A percentile compares a stretch with the other conserved stretches of the same genome.
Conservation (phyloP, 2,113 vertebrate species). For the Nothobranchius furzeri region DNA sequence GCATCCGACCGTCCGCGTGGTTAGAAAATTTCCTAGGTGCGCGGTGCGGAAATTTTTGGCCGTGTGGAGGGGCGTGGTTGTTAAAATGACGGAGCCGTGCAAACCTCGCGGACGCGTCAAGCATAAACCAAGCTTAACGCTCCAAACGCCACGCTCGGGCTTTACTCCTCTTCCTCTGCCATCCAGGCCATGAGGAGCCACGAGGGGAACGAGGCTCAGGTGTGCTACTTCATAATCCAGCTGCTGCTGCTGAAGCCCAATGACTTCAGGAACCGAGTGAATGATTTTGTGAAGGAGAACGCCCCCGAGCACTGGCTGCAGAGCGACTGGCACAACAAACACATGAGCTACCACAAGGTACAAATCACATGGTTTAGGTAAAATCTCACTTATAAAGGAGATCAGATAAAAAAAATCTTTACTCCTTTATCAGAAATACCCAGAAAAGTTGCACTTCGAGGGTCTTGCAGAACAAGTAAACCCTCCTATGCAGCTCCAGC, state of each 20-base stretch:
- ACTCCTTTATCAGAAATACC: constrained; percentile 86
- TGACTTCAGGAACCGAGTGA: constrained; percentile 97
- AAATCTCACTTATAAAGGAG: background rate
- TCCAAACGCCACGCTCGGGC: background rate
- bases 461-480: constrained; percentile 96
- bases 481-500: constrained; percentile 93
- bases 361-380: too few species aligned
- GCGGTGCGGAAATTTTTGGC: too few species aligned
- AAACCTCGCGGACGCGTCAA: too few species aligned
- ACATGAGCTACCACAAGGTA: constrained; percentile 98
- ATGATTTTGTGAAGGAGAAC: constrained; percentile 98
- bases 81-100: too few species aligned
- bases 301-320: constrained; percentile 99
- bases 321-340: constrained; percentile 99
- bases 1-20: too few species aligned
- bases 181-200: constrained; percentile 96
- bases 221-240: constrained; percentile 99
- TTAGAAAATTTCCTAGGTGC: too few species aligned
- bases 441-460: constrained; percentile 98
- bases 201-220: constrained; percentile 98
- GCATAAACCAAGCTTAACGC: too few species aligned
- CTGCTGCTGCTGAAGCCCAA: constrained; percentile 96
- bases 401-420: accelerated
- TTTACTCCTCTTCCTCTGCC: background rate
- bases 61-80: too few species aligned